Conservation (phyloP, 1,140 invertebrate genomes). For the Drosophila arawakana region DNA sequence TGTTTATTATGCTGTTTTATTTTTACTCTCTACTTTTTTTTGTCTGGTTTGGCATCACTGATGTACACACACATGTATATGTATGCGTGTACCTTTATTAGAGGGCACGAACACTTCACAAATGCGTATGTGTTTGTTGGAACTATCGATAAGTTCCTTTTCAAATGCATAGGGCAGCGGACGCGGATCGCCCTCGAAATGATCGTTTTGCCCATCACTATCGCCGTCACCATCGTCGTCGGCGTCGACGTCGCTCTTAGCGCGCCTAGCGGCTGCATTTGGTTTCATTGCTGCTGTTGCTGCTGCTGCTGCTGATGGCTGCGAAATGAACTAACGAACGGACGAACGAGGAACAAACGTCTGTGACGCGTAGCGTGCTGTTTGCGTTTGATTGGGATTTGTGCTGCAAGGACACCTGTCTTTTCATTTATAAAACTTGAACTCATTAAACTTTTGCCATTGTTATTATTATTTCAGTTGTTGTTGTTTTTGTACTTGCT, state of each 20-base stretch:
- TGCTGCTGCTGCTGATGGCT: too few species aligned
- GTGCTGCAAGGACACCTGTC: conserved; percentile 62
- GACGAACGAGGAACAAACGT: conserved; percentile 22
- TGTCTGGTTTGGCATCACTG: too few species aligned
- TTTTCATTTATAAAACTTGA: conserved; percentile 77
- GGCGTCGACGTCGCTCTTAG: conserved; percentile 7
- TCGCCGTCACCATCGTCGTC: conserved; percentile 33
- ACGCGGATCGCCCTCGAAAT: conserved; percentile 62
- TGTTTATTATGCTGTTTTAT: too few species aligned
- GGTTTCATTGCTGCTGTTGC: conserved; percentile 45
- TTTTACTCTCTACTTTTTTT: too few species aligned
- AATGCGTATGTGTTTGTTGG: conserved; percentile 68
- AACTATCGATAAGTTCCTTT: conserved; percentile 73
- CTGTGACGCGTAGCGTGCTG: conserved; percentile 58
- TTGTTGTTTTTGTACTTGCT: conserved; percentile 41
- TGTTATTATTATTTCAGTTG: conserved; percentile 27
- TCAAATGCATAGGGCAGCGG: conserved; percentile 77
- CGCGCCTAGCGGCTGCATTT: conserved; percentile 10
- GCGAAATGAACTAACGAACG: too few species aligned
- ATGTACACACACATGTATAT: too few species aligned
- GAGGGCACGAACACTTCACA: conserved; percentile 58
- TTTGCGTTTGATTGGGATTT: conserved; percentile 54
- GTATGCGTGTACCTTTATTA: conserved; percentile 44
- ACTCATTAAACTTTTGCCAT: conserved; percentile 79
- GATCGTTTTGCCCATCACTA: conserved; percentile 49